Conservation (phyloP, 2,113 vertebrate genomes). For the Arenaria interpres region DNA sequence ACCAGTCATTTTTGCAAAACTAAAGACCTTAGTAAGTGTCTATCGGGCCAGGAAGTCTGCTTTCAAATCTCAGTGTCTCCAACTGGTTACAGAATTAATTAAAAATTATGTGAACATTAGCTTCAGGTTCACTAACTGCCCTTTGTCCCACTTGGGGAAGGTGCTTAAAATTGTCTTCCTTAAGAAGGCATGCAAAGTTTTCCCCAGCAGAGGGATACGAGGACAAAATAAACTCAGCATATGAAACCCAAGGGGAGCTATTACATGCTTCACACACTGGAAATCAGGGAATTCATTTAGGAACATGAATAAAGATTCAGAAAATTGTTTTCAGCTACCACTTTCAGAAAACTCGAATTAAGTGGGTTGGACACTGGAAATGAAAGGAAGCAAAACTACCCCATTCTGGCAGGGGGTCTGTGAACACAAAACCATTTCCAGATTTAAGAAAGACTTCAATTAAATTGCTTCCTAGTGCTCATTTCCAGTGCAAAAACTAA, state of each 20-base stretch:
- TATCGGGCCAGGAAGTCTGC: not conserved
- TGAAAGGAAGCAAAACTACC: constrained; percentile 30
- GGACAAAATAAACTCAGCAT: not conserved
- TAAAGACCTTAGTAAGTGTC: not conserved
- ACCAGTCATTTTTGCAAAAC: not conserved
- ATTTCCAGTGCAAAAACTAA: not conserved
- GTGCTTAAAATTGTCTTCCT: not conserved
- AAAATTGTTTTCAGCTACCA: constrained; percentile 19
- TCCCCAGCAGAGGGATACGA: constrained; percentile 28
- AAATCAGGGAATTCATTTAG: constrained; percentile 7
- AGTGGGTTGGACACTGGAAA: constrained; percentile 19
- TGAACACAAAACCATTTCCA: constrained; percentile 58
- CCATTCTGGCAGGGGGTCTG: not conserved
- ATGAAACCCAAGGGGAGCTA: not conserved
- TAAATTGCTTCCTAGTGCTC: constrained; percentile 30
- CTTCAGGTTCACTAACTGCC: not conserved
- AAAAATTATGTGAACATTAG: not conserved
- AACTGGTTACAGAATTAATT: constrained; percentile 7
- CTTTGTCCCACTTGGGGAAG: not conserved
- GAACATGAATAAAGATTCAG: constrained; percentile 28
- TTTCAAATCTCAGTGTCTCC: not conserved
- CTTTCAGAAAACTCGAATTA: constrained; percentile 34
- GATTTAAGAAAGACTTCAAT: constrained; percentile 43
- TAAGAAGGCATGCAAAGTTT: not conserved
- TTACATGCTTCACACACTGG: not conserved